Base-by-base conservation (phyloP, 2,888 invertebrate species). In the Apotomis capreana region DNA sequence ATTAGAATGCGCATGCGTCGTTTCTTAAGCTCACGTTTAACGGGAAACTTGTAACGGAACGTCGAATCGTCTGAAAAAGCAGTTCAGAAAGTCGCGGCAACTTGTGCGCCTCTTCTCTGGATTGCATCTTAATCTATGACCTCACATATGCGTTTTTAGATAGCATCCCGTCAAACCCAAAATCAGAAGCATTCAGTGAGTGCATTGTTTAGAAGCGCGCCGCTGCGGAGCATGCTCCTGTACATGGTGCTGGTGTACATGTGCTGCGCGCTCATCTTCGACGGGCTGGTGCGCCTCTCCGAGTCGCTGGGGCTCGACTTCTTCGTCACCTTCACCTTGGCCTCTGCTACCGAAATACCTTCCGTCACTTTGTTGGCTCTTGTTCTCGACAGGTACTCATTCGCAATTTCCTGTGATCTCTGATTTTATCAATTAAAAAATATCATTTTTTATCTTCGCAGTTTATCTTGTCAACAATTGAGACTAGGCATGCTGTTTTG, bases 311-410 rank as follows among this genome's bases (percentile, higher is more conserved):
- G 92, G 0, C 81, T 90, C 9, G 88, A 93, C 80, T 92, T 92
- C 87, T 93, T 92, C 80, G 83, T 93, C 78, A 89, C 92, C 0
- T 93, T 93, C 79, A 90, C 92, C 0, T 74, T 93, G 49, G 89
- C 92, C 0, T 92, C 92, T 0, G 92, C 90, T 0, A 93, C 92
- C 0, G 92, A 93, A 80, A 92, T 93, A 75, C 92, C 92, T 0
- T 91, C 92, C 0, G 88, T 92, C 1, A 88, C 89, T 2, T 70
- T 93, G 63, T 74, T 92, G 60, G 91, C 92, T 2, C 76, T 89
- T 0, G 76, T 91, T 0, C 80, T 93, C 10, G 92, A 93, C 71
- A 89, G 84, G 92, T 92, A 61, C 15, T 36, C 15, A 46, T n/a
- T 55, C 6, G 26, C 26, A 26, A 26, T 26, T 26, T 26, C 26